Evolutionary conservation across 2,113 vertebrate species (phyloP).

Genomic region (Poeciliopsis turrubarensis): DNA sequence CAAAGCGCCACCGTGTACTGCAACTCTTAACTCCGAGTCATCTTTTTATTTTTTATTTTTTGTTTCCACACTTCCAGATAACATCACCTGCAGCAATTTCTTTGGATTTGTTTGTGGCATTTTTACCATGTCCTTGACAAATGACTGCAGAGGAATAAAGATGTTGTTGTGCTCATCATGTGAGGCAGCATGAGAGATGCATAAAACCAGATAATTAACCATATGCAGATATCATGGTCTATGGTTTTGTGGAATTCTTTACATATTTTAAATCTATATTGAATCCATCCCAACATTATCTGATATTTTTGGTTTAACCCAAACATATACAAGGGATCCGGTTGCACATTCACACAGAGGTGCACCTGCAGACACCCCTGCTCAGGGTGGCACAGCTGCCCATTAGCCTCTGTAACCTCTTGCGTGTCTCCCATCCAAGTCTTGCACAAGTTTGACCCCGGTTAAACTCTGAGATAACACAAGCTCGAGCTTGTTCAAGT

Average conservation of each 20-base stretch:
- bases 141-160: slow-evolving; percentile 34
- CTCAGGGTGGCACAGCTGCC: not conserved
- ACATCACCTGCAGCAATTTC: slow-evolving; percentile 32
- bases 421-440: not conserved
- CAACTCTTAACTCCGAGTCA: slow-evolving; percentile 23
- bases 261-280: too few relatives aligned
- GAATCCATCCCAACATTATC: too few relatives aligned
- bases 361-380: not conserved
- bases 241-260: not conserved
- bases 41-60: not conserved
- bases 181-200: slow-evolving; percentile 14
- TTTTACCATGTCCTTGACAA: slow-evolving; percentile 59
- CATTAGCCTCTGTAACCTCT: not conserved
- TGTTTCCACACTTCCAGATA: slow-evolving; percentile 10
- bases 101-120: slow-evolving; percentile 25
- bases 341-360: not conserved
- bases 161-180: slow-evolving; percentile 36
- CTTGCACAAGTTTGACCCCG: not conserved
- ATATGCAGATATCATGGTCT: slow-evolving; percentile 4
- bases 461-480: not conserved
- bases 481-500: not conserved
- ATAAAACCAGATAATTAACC: slow-evolving; percentile 4
- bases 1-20: slow-evolving; percentile 26
- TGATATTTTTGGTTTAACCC: not conserved
- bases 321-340: not conserved